phyloP scores from a whole-genome alignment of 2,113 vertebrate species.

The Sylvicapra grimmia region DNA sequence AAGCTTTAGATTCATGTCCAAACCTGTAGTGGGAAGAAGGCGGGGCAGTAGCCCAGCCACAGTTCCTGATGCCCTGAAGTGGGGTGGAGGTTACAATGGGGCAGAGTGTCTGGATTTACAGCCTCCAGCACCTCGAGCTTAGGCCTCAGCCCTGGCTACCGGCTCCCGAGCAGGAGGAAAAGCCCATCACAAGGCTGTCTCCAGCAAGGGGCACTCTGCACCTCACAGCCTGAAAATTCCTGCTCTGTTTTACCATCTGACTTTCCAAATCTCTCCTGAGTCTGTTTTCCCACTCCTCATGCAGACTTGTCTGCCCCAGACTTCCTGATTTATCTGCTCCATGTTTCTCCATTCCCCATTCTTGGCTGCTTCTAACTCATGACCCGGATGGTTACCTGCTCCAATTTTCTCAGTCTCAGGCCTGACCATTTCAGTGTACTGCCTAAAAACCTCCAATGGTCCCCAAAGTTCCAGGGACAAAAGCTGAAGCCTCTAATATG shows the following conservation, averaged over 20 bases:
- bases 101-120: neutral
- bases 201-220: no score
- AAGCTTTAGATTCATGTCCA: neutral
- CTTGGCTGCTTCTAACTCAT: neutral
- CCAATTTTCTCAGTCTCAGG: neutral
- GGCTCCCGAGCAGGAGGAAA: neutral
- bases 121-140: neutral
- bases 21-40: neutral
- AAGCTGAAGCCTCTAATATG: neutral
- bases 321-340: neutral
- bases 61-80: neutral
- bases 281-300: neutral
- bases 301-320: neutral
- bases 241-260: neutral
- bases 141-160: neutral
- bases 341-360: neutral
- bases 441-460: neutral
- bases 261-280: neutral
- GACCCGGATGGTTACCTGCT: neutral
- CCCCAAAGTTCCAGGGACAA: neutral
- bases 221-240: neutral
- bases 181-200: neutral
- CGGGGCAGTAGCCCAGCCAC: neutral
- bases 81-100: neutral
- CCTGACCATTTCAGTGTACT: neutral